Conservation (phyloP, 2,888 invertebrate genomes). For the Oligia latruncula region DNA sequence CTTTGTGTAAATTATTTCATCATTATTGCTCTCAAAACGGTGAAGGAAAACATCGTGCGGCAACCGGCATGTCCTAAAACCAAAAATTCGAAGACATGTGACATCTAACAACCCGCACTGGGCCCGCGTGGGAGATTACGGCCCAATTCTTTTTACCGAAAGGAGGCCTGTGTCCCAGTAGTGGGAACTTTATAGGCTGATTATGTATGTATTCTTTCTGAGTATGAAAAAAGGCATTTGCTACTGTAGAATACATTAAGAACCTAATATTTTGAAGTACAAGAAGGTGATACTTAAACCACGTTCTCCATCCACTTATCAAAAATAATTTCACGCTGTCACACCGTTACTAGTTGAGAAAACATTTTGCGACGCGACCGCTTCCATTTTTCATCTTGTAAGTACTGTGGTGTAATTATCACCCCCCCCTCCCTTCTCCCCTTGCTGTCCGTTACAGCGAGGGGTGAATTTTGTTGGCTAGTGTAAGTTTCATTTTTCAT, state of each 20-base stretch:
- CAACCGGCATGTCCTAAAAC: background rate
- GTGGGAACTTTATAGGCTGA: no score
- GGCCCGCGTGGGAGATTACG: no score
- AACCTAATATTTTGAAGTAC: background rate
- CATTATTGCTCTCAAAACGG: background rate
- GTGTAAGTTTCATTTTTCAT: slow-evolving; percentile 50
- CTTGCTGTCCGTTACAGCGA: slow-evolving; percentile 24
- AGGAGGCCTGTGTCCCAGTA: no score
- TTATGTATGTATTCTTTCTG: no score
- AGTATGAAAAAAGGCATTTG: background rate
- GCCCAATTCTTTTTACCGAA: no score
- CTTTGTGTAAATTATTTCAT: background rate
- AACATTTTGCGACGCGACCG: slow-evolving; percentile 55
- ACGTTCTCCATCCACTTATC: slow-evolving; percentile 9
- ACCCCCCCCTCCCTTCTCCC: slow-evolving; percentile 29
- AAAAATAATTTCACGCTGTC: slow-evolving; percentile 45
- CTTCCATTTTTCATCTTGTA: slow-evolving; percentile 64
- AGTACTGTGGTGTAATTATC: slow-evolving; percentile 63
- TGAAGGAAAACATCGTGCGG: background rate
- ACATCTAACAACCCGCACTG: no score
- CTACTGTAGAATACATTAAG: background rate
- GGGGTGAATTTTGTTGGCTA: slow-evolving; percentile 41
- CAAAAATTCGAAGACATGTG: background rate
- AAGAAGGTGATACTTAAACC: background rate
- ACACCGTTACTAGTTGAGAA: slow-evolving; percentile 40